Percentiles rank a stretch among this genome's conserved stretches.
Conservation (phyloP, 2,113 vertebrate species). For the Maccullochella peelii region DNA sequence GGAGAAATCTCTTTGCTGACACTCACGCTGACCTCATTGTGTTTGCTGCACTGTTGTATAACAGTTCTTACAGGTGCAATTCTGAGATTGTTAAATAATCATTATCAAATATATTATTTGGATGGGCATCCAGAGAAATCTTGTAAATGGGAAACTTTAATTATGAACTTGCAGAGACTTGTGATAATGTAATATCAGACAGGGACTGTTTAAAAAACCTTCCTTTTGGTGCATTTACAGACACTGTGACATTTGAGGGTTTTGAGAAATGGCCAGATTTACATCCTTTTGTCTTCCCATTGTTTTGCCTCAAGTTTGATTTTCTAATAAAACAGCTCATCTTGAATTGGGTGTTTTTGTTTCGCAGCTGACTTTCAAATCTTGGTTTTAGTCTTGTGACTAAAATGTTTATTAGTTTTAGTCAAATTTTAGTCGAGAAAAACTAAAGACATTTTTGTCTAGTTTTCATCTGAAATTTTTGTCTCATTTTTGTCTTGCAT, state of each 20-base stretch:
- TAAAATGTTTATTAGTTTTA: too few relatives aligned
- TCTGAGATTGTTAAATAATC: background rate
- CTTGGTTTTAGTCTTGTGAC: background rate
- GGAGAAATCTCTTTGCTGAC: slow-evolving; percentile 52
- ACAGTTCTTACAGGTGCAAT: background rate
- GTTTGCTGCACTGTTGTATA: slow-evolving; percentile 3
- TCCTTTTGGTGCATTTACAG: background rate
- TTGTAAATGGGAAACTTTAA: background rate
- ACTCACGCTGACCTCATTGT: slow-evolving; percentile 20
- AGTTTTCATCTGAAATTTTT: too few relatives aligned
- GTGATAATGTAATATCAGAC: background rate
- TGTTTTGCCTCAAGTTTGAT: background rate
- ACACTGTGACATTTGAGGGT: background rate
- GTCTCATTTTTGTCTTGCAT: too few relatives aligned
- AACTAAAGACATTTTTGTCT: too few relatives aligned
- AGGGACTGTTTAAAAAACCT: background rate
- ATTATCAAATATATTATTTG: background rate
- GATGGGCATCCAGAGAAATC: background rate
- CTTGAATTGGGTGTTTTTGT: background rate
- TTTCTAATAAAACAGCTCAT: background rate
- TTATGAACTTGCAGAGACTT: background rate
- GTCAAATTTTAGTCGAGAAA: too few relatives aligned
- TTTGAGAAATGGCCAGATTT: background rate
- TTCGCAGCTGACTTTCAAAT: background rate
- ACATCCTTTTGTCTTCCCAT: background rate